Percentiles rank a stretch among this genome's conserved stretches.
phyloP scores from a whole-genome alignment of 1,140 invertebrate species.

The Heliconius eleuchia region DNA sequence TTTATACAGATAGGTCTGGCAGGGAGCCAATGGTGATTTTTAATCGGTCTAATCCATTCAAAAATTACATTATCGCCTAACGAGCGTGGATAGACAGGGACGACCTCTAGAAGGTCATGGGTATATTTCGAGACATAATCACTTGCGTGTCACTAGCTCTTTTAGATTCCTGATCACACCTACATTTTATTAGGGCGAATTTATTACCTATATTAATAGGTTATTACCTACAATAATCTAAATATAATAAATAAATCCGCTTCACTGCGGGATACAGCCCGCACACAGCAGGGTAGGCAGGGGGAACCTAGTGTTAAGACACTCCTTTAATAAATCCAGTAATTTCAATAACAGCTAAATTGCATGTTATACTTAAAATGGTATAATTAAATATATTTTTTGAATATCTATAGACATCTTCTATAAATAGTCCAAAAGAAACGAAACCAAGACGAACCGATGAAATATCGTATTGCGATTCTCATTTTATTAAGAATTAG shows the following conservation, averaged over 20 bases:
- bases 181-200: constrained; percentile 5
- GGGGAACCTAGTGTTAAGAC: no score
- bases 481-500: background rate
- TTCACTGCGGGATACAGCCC: no score
- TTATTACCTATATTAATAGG: background rate
- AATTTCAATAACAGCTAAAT: background rate
- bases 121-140: constrained; percentile 34
- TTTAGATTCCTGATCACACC: constrained; percentile 9
- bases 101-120: constrained; percentile 71
- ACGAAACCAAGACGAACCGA: background rate
- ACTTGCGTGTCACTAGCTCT: constrained; percentile 10
- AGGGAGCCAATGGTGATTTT: constrained; percentile 70
- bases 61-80: constrained; percentile 67
- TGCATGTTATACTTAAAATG: no score
- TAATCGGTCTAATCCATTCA: constrained; percentile 77
- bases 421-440: background rate
- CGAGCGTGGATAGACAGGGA: constrained; percentile 63
- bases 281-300: no score
- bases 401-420: background rate
- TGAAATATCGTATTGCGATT: background rate
- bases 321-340: no score
- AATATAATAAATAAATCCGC: background rate
- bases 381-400: background rate
- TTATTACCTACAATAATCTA: background rate
- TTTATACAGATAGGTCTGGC: constrained; percentile 74